Evolutionary conservation across 2,113 vertebrate genomes (phyloP).

Genomic region (Jaculus jaculus): DNA sequence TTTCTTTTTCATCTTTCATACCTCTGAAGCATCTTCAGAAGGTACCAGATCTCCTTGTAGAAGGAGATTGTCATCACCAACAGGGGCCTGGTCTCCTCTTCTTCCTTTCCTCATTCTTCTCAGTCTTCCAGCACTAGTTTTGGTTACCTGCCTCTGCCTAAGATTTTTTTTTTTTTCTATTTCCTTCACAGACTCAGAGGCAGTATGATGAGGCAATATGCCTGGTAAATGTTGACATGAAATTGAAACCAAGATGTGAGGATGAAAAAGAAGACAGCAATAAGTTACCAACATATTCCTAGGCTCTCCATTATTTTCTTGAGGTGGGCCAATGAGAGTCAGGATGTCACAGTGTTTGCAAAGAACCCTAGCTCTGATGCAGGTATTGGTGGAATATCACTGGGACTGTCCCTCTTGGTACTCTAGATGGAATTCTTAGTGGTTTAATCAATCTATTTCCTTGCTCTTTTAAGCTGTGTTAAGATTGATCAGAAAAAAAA

Average conservation of each 20-base stretch:
- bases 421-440: not conserved
- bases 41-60: not conserved
- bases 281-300: not conserved
- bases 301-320: not conserved
- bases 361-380: not conserved
- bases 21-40: not conserved
- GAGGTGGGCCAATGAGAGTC: not conserved
- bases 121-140: not conserved
- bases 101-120: not conserved
- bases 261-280: not conserved
- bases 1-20: not conserved
- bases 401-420: not conserved
- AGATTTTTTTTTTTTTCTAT: not conserved
- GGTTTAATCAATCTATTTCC: not conserved
- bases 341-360: not conserved
- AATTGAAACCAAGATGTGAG: not conserved
- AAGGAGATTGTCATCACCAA: not conserved
- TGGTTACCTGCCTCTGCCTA: not conserved
- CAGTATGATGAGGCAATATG: not conserved
- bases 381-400: accelerated
- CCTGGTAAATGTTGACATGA: not conserved
- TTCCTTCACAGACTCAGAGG: not conserved
- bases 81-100: not conserved
- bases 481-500: not conserved
- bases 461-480: not conserved